Base-by-base conservation (phyloP, 2,113 vertebrate genomes). In the Anarhynchus alexandrinus region DNA sequence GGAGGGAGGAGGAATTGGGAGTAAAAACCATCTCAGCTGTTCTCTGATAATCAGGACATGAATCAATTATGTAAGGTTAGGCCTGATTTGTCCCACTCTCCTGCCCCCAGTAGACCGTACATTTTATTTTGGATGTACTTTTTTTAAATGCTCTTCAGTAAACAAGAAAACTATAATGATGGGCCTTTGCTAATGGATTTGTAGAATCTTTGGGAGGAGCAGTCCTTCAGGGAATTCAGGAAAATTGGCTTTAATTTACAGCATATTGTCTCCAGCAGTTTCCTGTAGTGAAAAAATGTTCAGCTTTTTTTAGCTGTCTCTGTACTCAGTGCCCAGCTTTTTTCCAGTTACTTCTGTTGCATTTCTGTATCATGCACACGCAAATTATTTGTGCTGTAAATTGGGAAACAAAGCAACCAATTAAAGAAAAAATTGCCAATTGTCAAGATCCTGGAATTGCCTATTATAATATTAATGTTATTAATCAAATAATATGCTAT, bases 221-320 rank as follows among this genome's bases (percentile, higher is more conserved):
- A 78, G 15, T 71, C 43, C 71, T 82, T 92, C 19, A 76, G 90
- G 72, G 82, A 93, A 74, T 84, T 88, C 18, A 71, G 88, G 71
- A 88, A 78, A 90, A 88, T 88, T 64, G 20, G 47, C 76, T 94
- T 94, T 92, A 61, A 93, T 96, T 92, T 88, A 59, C 72, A 93
- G 51, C 59, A 71, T 18, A 5, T 81, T 93, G 72, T 95, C 64
- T 93, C 59, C 47, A 94, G 76, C 86, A 81, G 65, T 92, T 93
- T 88, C 47, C 86, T 86, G 72, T 38, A 94, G 72, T 64, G 61
- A 69, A 91, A 87, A 65, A 93, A 84, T 17, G 12, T 74, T 84
- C 38, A 86, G 67, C 19, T 86, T 80, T 95, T 86, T 95, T 73
- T 69, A 86, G 49, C 78, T 69, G 19, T 72, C 18, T 91, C 52